phyloP scores from a whole-genome alignment of 2,888 invertebrate genomes.

The Steinernema hermaphroditum region DNA sequence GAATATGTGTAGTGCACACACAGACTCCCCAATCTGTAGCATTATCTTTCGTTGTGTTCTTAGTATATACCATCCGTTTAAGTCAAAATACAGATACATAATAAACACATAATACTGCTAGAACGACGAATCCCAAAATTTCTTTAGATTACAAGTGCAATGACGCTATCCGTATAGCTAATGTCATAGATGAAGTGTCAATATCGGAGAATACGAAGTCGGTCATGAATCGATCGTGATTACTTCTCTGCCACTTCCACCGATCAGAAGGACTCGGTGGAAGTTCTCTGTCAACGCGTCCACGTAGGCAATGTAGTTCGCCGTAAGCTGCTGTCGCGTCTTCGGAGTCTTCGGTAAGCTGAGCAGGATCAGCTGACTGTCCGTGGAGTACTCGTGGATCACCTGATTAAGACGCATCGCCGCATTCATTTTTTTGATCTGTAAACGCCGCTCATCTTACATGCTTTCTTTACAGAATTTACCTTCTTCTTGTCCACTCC shows the following conservation, averaged over 20 bases:
- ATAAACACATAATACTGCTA: no score
- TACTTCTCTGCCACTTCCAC: slow-evolving; percentile 95
- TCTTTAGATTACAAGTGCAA: no score
- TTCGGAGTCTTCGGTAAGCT: slow-evolving; percentile 82
- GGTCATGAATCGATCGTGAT: slow-evolving; percentile 94
- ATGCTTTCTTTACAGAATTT: neutral
- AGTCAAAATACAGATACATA: no score
- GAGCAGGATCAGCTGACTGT: slow-evolving; percentile 94
- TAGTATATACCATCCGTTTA: no score
- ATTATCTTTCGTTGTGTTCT: no score
- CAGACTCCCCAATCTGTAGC: no score
- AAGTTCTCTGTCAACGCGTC: slow-evolving; percentile 95
- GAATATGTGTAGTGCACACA: no score
- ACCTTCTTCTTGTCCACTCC: slow-evolving; percentile 20
- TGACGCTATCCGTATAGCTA: neutral
- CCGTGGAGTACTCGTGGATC: slow-evolving; percentile 93
- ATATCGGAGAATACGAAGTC: neutral
- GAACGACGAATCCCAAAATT: no score
- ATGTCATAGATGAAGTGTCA: neutral
- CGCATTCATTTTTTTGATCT: slow-evolving; percentile 96
- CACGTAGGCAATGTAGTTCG: slow-evolving; percentile 87
- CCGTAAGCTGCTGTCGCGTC: slow-evolving; percentile 35
- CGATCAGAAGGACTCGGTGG: slow-evolving; percentile 73
- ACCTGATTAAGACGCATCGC: slow-evolving; percentile 97
- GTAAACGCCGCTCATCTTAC: neutral